Conservation (phyloP, 1,140 invertebrate genomes). For the Antheraea mylitta region DNA sequence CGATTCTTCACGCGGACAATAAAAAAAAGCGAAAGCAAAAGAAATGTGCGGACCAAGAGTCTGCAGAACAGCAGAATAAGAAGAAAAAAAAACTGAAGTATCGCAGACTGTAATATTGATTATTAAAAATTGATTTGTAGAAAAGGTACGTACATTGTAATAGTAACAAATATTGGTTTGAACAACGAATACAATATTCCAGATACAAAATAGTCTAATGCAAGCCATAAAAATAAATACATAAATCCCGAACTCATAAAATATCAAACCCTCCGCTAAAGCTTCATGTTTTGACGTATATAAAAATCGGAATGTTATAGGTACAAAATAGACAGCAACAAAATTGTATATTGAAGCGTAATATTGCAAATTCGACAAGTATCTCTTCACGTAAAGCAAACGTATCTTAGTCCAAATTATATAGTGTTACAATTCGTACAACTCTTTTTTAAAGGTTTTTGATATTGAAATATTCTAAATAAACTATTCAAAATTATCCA, state of each 20-base stretch:
- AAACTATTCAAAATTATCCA: no score
- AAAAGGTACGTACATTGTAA: no score
- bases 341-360: background rate
- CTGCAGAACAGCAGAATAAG: no score
- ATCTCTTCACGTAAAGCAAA: background rate
- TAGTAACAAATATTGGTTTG: background rate
- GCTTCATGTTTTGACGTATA: background rate
- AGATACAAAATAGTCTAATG: background rate
- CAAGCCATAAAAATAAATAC: background rate
- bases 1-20: no score
- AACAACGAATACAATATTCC: background rate
- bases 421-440: background rate
- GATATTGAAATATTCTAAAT: no score
- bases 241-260: background rate
- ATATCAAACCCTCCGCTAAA: background rate
- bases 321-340: background rate
- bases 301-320: background rate
- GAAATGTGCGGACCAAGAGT: no score
- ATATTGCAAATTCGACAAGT: background rate
- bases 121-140: no score
- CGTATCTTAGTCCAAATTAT: background rate
- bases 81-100: no score
- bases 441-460: no score
- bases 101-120: no score
- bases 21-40: no score